These are phyloP conservation scores for Trissonchulus latispiculum DNA, from an alignment of 2,888 invertebrate genomes.

Conservation along the genomic window DNA sequence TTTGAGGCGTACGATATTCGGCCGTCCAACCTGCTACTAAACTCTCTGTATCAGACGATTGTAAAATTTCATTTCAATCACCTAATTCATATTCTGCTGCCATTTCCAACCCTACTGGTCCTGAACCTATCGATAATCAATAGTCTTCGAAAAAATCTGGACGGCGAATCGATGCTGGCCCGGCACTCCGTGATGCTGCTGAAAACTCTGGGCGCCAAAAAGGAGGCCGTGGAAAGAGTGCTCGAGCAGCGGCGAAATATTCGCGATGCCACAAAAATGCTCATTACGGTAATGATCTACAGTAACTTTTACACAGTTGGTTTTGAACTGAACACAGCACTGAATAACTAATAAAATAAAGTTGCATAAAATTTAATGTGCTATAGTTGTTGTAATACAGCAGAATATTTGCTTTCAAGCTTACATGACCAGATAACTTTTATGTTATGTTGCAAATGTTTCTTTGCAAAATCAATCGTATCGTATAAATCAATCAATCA, in stretches of 20 bases:
- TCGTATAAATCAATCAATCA: too few species aligned
- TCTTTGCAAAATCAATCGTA: too few species aligned
- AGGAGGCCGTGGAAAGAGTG: not conserved
- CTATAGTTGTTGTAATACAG: too few species aligned
- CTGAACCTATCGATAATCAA: slow-evolving; percentile 11
- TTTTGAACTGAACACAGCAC: too few species aligned
- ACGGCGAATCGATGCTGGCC: not conserved
- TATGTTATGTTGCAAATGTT: too few species aligned
- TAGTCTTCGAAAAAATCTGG: not conserved
- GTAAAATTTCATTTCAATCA: slow-evolving; percentile 1
- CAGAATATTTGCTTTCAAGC: too few species aligned
- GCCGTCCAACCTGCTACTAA: not conserved
- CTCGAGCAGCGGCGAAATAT: not conserved
- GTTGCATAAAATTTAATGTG: too few species aligned
- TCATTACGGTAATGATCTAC: slow-evolving; percentile 9
- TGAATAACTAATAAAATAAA: too few species aligned
- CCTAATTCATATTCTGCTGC: slow-evolving; percentile 13
- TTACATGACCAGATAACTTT: too few species aligned
- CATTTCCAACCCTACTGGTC: not conserved
- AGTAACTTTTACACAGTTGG: too few species aligned
- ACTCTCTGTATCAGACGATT: not conserved
- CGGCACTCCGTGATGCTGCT: not conserved
- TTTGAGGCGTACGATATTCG: slow-evolving; percentile 13
- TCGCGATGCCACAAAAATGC: not conserved
- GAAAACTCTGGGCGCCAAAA: not conserved